A percentile compares a stretch with the other conserved stretches of the same genome.
Evolutionary conservation across 2,113 vertebrate species (phyloP).

Genomic region (Corynorhinus townsendii): DNA sequence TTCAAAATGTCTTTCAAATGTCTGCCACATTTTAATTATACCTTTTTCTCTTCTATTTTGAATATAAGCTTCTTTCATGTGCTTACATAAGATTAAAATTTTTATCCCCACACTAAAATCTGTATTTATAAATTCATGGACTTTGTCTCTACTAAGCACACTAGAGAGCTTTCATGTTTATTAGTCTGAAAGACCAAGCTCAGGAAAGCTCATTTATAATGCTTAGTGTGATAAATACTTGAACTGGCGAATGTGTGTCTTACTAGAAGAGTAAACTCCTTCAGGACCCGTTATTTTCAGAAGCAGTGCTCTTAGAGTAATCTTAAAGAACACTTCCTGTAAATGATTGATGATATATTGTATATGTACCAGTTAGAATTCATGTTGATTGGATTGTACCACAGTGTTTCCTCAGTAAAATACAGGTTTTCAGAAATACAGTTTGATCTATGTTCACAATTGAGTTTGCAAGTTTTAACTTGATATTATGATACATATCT

Average conservation of each 20-base stretch:
- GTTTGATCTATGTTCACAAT: not conserved
- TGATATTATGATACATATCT: not conserved
- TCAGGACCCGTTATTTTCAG: conserved; percentile 13
- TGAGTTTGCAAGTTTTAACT: conserved; percentile 8
- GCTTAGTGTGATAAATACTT: conserved; percentile 41
- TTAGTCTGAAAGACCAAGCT: conserved; percentile 25
- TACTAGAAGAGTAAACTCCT: conserved; percentile 16
- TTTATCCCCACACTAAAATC: conserved; percentile 16
- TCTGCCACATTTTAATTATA: conserved; percentile 36
- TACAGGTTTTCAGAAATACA: not conserved
- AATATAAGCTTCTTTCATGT: not conserved
- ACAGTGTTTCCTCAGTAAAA: conserved; percentile 9
- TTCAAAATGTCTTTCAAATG: conserved; percentile 42
- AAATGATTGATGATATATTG: not conserved
- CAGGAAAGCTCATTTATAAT: conserved; percentile 51
- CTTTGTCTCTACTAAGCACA: not conserved
- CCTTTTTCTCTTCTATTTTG: conserved; percentile 39
- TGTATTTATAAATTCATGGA: conserved; percentile 45
- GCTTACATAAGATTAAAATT: conserved; percentile 37
- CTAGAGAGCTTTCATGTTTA: conserved; percentile 23
- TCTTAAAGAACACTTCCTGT: not conserved
- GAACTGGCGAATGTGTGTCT: not conserved
- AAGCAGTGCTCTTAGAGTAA: conserved; percentile 7
- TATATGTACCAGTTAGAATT: conserved; percentile 24
- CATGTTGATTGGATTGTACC: conserved; percentile 33